Evolutionary conservation across 2,113 vertebrate genomes (phyloP).

Genomic region (Podilymbus podiceps): DNA sequence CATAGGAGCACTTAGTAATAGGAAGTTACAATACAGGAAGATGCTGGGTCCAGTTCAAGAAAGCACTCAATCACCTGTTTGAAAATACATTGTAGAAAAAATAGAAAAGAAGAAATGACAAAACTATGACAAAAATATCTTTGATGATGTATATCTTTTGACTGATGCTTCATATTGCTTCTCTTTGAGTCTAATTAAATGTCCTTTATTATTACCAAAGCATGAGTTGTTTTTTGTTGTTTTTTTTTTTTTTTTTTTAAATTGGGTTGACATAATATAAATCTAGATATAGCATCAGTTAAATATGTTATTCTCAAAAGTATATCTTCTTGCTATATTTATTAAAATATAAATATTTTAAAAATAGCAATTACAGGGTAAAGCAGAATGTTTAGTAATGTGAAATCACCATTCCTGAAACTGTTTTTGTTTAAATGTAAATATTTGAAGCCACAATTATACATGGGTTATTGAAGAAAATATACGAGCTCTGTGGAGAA

Average conservation of each 20-base stretch:
- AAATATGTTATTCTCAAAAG: neutral
- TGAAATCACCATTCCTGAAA: slow-evolving; percentile 31
- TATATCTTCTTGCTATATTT: neutral
- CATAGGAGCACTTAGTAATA: neutral
- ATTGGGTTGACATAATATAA: neutral
- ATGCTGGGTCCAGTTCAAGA: neutral
- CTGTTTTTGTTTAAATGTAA: slow-evolving; percentile 47
- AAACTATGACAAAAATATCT: neutral
- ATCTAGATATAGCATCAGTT: neutral
- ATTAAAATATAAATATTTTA: neutral
- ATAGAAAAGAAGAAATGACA: neutral
- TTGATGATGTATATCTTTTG: neutral
- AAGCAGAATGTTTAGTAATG: slow-evolving; percentile 34
- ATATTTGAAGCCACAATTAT: slow-evolving; percentile 41
- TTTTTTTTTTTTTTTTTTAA: neutral
- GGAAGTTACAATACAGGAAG: neutral
- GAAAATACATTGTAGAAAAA: neutral
- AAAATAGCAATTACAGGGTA: neutral
- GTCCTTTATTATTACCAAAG: neutral
- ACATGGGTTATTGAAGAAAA: slow-evolving; percentile 55
- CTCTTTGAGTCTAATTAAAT: neutral
- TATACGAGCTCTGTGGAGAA: slow-evolving; percentile 7
- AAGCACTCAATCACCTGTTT: neutral
- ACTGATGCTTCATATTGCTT: neutral
- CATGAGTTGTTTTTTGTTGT: too few species aligned